Base-by-base conservation (phyloP, 1,140 invertebrate genomes). In the Drosophila ambigua region DNA sequence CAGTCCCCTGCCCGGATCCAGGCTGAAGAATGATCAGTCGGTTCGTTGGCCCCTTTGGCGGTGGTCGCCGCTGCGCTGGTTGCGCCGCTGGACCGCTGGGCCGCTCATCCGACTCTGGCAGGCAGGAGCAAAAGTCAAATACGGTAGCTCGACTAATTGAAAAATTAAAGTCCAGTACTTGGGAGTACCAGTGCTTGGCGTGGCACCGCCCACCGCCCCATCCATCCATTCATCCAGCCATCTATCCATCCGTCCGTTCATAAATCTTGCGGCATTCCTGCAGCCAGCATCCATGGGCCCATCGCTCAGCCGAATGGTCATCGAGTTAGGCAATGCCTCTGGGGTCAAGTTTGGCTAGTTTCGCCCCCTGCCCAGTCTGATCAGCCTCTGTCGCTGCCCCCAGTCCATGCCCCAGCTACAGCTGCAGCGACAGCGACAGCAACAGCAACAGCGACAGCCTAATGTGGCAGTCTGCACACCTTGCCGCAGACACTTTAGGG, bases 61-160 rank as follows among this genome's bases (percentile, higher is more conserved):
- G 59, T 53, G 61, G 55, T 61, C 20, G 13, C 11, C 16, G 46
- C 20, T 23, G 4, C 16, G 46, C 24, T 24, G 46, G 9, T 20
- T 67, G n/a, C 11, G 8, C 20, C 20, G 20, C 20, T 20, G 20
- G 20, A 1, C 20, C 20, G 20, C 20, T 20, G 20, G 9, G n/a
- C n/a, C n/a, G n/a, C n/a, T n/a, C n/a, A n/a, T 5, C n/a, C 11
- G 28, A 48, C 35, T 35, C 3, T 45, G 39, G 28, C 28, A 39
- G 61, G 7, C 55, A 58, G 49, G 28, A 68, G 60, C 20, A 63
- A 63, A 78, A 79, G 69, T 76, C 71, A 82, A 90, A 85, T 79
- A 90, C 87, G 81, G 87, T 82, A 90, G 87, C 87, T 82, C 60
- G 46, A 90, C 87, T 90, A 90, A 90, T 90, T 90, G 85, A 87